Conservation (phyloP, 2,113 vertebrate genomes). For the Heterocephalus glaber region DNA sequence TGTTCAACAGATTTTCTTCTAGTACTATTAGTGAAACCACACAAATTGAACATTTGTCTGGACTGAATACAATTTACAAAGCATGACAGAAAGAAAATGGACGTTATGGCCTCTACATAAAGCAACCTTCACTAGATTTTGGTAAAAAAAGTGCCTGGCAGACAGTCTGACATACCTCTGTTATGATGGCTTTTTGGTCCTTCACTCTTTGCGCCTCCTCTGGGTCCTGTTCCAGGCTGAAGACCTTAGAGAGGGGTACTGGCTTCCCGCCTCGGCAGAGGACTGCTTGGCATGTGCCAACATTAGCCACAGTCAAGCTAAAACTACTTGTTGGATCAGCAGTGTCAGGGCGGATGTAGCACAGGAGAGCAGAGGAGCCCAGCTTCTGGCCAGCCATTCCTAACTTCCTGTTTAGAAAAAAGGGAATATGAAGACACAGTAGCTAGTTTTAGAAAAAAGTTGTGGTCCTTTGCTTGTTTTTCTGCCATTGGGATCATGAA, state of each 20-base stretch:
- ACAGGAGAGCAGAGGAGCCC: conserved; percentile 95
- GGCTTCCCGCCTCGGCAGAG: conserved; percentile 93
- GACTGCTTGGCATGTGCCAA: conserved; percentile 95
- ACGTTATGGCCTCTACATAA: background rate
- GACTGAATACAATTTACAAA: background rate
- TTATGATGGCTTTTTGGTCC: conserved; percentile 96
- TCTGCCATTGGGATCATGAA: background rate
- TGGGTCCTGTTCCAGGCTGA: conserved; percentile 92
- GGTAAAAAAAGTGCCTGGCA: background rate
- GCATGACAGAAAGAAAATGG: background rate
- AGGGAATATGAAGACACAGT: conserved; percentile 44
- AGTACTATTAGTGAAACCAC: background rate
- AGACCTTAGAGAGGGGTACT: conserved; percentile 92
- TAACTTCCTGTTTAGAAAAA: conserved; percentile 90
- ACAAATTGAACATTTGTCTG: background rate
- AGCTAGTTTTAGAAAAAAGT: conserved; percentile 3
- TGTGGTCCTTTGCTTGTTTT: background rate
- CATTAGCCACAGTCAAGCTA: conserved; percentile 94
- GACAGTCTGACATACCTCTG: conserved; percentile 89
- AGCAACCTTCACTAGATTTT: rapidly evolving
- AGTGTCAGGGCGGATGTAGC: conserved; percentile 92
- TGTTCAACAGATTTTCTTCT: background rate
- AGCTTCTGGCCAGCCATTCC: conserved; percentile 98
- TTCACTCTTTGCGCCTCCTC: conserved; percentile 95
- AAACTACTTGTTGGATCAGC: conserved; percentile 90